phyloP scores from a whole-genome alignment of 2,797 vertebrate genomes.

The Kryptopterus vitreolus region DNA sequence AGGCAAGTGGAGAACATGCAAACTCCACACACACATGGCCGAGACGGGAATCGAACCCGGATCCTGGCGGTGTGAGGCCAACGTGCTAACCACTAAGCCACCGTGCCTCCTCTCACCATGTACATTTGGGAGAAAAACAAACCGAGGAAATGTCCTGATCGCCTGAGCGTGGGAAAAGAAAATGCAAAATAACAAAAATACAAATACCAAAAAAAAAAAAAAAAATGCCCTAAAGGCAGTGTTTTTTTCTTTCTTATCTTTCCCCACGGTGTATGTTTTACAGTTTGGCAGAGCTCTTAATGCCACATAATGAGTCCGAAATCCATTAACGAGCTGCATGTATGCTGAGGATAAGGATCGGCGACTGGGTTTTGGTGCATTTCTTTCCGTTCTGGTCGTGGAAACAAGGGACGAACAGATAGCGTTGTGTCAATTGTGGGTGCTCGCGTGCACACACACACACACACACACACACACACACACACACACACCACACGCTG shows the following conservation, averaged over 20 bases:
- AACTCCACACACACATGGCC: too few species aligned
- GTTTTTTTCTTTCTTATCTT: conserved; percentile 74
- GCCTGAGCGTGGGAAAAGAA: neutral
- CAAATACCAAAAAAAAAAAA: too few species aligned
- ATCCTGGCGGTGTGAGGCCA: too few species aligned
- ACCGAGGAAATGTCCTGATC: too few species aligned
- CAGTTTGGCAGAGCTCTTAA: conserved; percentile 54
- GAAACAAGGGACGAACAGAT: conserved; percentile 42
- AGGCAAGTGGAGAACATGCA: too few species aligned
- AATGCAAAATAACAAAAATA: conserved; percentile 39
- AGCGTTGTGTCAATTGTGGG: conserved; percentile 18
- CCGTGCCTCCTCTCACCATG: too few species aligned
- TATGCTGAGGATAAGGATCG: conserved; percentile 68
- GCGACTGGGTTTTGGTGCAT: conserved; percentile 27
- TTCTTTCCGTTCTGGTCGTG: conserved; percentile 46
- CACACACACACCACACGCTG: too few species aligned
- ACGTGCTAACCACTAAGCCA: too few species aligned
- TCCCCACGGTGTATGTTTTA: conserved; percentile 48
- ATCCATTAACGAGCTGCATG: conserved; percentile 78
- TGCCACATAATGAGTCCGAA: conserved; percentile 80
- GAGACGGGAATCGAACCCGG: too few species aligned
- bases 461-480: too few species aligned
- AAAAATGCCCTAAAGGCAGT: conserved; percentile 71
- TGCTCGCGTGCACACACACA: conserved; percentile 57
- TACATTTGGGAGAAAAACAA: too few species aligned